Percentiles rank a stretch among this genome's conserved stretches.
phyloP scores from a whole-genome alignment of 2,797 vertebrate genomes.

The Synanceia verrucosa region DNA sequence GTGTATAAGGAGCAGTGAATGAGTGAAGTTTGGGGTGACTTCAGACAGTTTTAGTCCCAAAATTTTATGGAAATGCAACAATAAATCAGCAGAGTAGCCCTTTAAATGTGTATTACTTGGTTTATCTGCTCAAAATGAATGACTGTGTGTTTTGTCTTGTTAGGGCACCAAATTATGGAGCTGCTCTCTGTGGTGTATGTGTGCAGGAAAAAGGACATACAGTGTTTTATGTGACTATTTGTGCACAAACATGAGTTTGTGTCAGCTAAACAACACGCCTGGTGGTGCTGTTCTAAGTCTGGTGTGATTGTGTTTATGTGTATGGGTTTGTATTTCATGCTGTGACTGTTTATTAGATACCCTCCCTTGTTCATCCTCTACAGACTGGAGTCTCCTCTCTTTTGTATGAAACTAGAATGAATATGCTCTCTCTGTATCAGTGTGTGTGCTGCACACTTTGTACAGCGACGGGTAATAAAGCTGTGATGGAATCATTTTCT shows the following conservation, averaged over 20 bases:
- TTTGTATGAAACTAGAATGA: conserved; percentile 9
- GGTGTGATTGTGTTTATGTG: background rate
- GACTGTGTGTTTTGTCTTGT: too few species aligned
- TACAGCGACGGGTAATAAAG: conserved; percentile 13
- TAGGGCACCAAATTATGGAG: background rate
- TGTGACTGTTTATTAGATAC: background rate
- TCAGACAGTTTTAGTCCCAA: too few species aligned
- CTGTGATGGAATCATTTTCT: conserved; percentile 17
- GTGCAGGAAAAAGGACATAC: background rate
- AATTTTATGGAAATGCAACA: too few species aligned
- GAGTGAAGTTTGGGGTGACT: fast-evolving
- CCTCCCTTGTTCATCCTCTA: background rate
- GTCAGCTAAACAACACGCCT: background rate
- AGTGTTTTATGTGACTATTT: background rate
- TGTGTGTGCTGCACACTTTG: background rate
- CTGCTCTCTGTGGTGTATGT: background rate
- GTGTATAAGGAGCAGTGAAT: too few species aligned
- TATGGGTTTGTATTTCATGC: background rate
- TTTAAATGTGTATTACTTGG: too few species aligned
- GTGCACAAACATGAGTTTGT: background rate
- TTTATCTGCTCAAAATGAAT: background rate
- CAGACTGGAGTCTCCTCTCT: conserved; percentile 14
- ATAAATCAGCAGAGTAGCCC: too few species aligned
- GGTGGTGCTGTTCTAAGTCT: background rate
- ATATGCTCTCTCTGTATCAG: background rate